Evolutionary conservation across 2,797 vertebrate genomes (phyloP).

Genomic region (Champsocephalus gunnari): DNA sequence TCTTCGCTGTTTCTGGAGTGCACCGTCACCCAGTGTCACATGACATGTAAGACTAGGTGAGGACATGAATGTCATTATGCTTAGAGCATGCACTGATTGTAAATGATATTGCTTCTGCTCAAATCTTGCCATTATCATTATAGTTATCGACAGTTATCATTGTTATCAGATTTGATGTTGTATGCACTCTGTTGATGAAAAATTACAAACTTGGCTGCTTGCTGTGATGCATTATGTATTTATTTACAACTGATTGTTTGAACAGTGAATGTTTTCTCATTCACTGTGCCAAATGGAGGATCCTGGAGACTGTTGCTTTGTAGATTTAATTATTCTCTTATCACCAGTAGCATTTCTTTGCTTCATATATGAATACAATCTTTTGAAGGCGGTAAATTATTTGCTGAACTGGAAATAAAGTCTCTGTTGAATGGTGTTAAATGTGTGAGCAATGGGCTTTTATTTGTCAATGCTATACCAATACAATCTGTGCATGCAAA

Average conservation of each 20-base stretch:
- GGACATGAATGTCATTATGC: slow-evolving; percentile 85
- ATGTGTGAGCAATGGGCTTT: slow-evolving; percentile 10
- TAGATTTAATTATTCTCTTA: slow-evolving; percentile 82
- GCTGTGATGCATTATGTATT: slow-evolving; percentile 85
- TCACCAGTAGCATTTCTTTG: slow-evolving; percentile 86
- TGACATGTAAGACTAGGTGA: slow-evolving; percentile 74
- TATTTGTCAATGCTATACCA: background rate
- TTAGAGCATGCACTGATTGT: slow-evolving; percentile 89
- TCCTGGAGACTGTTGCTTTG: slow-evolving; percentile 82
- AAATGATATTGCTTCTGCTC: slow-evolving; percentile 88
- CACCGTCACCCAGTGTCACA: slow-evolving; percentile 78
- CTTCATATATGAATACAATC: slow-evolving; percentile 81
- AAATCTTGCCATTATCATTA: slow-evolving; percentile 81
- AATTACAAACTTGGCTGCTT: slow-evolving; percentile 84
- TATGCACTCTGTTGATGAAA: slow-evolving; percentile 87
- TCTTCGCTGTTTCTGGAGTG: slow-evolving; percentile 82
- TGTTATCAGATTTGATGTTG: slow-evolving; percentile 88
- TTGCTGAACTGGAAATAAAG: slow-evolving; percentile 85
- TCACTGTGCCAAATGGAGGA: slow-evolving; percentile 81
- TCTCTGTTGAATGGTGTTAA: slow-evolving; percentile 85
- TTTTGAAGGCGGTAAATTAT: slow-evolving; percentile 84
- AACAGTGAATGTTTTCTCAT: slow-evolving; percentile 79
- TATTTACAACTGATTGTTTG: slow-evolving; percentile 83
- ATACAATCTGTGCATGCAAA: background rate
- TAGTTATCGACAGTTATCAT: slow-evolving; percentile 83